These are phyloP conservation scores for Euplagia quadripunctaria DNA, from an alignment of 2,888 invertebrate species.

Conservation along the genomic window DNA sequence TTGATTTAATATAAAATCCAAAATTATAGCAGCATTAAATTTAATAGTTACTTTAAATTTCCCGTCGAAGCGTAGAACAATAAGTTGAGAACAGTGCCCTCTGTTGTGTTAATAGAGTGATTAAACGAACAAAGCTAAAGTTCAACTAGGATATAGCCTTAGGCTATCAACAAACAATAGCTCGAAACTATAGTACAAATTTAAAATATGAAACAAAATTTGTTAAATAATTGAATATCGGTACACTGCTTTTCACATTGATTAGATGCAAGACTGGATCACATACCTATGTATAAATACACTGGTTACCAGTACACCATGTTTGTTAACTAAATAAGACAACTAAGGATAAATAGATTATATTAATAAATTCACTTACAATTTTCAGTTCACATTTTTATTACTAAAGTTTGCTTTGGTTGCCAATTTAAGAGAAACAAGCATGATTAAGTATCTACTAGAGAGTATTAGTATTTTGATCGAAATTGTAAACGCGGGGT, in stretches of 20 bases:
- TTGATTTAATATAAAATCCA: neutral
- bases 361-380: too few relatives aligned
- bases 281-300: neutral
- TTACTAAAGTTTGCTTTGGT: too few relatives aligned
- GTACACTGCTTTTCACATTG: conserved; percentile 32
- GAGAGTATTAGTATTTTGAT: neutral
- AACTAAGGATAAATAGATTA: too few relatives aligned
- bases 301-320: too few relatives aligned
- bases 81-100: conserved; percentile 44
- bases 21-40: conserved; percentile 23
- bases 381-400: too few relatives aligned
- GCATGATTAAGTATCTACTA: neutral
- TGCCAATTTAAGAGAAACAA: neutral
- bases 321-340: too few relatives aligned
- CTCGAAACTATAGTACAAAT: conserved; percentile 15
- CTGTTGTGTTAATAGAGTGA: conserved; percentile 53
- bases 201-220: conserved; percentile 34
- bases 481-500: neutral
- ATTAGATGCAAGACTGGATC: conserved; percentile 14
- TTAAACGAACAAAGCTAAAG: conserved; percentile 52
- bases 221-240: conserved; percentile 38
- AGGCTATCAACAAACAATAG: conserved; percentile 42
- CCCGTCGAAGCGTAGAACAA: conserved; percentile 34
- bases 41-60: conserved; percentile 29
- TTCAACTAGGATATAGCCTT: conserved; percentile 48